These are phyloP conservation scores for Sturmia bella DNA, from an alignment of 2,888 invertebrate genomes.

Conservation along the genomic window DNA sequence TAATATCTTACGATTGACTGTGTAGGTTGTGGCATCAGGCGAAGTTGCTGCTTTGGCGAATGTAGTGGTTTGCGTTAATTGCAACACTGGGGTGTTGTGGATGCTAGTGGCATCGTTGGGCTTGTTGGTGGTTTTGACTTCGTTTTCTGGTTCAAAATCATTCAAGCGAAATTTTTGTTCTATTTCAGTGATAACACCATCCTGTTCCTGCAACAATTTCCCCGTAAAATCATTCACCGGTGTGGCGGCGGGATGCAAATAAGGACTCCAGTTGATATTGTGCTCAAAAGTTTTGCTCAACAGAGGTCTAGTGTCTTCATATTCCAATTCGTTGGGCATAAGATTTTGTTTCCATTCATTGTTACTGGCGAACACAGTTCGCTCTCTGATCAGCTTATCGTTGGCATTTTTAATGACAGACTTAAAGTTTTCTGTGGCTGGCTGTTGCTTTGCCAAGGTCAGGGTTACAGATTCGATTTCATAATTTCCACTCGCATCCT, in stretches of 20 bases:
- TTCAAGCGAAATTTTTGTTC: slow-evolving; percentile 80
- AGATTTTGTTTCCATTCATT: slow-evolving; percentile 75
- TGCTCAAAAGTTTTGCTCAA: slow-evolving; percentile 47
- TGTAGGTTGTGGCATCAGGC: background rate
- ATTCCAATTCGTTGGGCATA: slow-evolving; percentile 76
- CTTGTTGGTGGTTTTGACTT: slow-evolving; percentile 54
- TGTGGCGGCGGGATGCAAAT: slow-evolving; percentile 57
- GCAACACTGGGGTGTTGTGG: too few relatives aligned
- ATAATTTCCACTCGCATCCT: slow-evolving; percentile 14
- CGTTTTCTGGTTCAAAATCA: slow-evolving; percentile 73
- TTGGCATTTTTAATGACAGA: slow-evolving; percentile 77
- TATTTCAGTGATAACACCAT: slow-evolving; percentile 81
- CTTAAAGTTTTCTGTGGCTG: slow-evolving; percentile 76
- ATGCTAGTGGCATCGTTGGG: too few relatives aligned
- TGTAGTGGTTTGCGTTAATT: slow-evolving; percentile 23
- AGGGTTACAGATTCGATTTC: slow-evolving; percentile 18
- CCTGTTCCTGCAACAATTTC: slow-evolving; percentile 79
- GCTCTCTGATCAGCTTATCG: slow-evolving; percentile 75
- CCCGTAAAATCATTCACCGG: slow-evolving; percentile 77
- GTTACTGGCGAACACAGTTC: slow-evolving; percentile 74
- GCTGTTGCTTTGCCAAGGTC: slow-evolving; percentile 2
- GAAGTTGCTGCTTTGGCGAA: slow-evolving; percentile 27
- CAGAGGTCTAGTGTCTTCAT: slow-evolving; percentile 19
- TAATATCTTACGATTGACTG: slow-evolving; percentile 52
- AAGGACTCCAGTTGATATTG: slow-evolving; percentile 65